Conservation (phyloP, 2,797 vertebrate genomes). For the Acanthurus lineatus region DNA sequence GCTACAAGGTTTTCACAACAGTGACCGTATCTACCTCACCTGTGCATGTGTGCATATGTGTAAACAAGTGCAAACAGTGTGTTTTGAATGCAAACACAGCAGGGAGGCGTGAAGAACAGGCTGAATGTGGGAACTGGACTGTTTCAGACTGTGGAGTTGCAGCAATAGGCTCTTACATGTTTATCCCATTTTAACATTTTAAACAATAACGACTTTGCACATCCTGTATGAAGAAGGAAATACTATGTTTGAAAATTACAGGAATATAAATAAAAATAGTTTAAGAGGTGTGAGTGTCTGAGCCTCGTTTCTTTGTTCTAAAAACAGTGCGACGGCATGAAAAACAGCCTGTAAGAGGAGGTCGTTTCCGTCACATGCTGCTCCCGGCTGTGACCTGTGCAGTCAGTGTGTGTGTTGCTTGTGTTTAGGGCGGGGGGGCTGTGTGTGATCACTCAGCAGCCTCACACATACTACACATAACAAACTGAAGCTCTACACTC, state of each 20-base stretch:
- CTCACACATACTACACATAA: conserved; percentile 26
- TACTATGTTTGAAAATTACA: not conserved
- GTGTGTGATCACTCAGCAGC: conserved; percentile 15
- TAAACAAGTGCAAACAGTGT: conserved; percentile 8
- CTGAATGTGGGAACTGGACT: not conserved
- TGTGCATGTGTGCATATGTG: conserved; percentile 10
- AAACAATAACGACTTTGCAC: not conserved
- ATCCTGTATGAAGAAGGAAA: not conserved
- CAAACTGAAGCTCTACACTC: conserved; percentile 34
- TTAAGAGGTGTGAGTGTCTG: not conserved
- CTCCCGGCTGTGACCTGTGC: conserved; percentile 17
- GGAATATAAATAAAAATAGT: not conserved
- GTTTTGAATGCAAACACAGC: conserved; percentile 22
- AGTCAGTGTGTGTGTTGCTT: not conserved
- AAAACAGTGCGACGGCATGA: conserved; percentile 23
- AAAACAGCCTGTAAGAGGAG: conserved; percentile 14
- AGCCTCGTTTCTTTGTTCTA: conserved; percentile 36
- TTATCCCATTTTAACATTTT: not conserved
- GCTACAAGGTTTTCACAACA: conserved; percentile 48
- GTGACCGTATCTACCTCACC: not conserved
- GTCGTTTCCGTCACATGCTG: conserved; percentile 38
- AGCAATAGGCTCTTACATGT: not conserved
- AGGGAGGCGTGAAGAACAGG: not conserved
- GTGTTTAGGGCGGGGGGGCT: not conserved
- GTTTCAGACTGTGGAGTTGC: conserved; percentile 2